Evolutionary conservation across 2,888 invertebrate genomes (phyloP).

Genomic region (Ashinkailepas kermadecensis): DNA sequence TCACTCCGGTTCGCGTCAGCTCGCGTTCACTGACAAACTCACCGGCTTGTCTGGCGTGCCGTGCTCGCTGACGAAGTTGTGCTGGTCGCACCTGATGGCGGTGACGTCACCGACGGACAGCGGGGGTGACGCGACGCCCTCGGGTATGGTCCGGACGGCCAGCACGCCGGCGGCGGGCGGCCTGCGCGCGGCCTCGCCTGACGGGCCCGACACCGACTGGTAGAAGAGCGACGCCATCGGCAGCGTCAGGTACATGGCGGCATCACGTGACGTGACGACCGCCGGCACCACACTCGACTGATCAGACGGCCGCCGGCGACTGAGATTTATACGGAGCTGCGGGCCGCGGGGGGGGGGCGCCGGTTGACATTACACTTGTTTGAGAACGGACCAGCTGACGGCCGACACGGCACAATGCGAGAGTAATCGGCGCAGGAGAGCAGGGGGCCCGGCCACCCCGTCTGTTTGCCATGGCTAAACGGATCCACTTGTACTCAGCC

Average conservation of each 20-base stretch:
- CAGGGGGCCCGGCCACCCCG: neutral
- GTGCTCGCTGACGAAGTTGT: neutral
- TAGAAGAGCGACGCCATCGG: no score
- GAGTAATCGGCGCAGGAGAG: neutral
- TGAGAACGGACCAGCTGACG: conserved; percentile 13
- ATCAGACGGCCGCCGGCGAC: no score
- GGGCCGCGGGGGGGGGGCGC: no score
- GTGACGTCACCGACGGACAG: neutral
- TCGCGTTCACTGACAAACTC: neutral
- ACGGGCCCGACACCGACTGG: no score
- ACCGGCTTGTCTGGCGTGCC: neutral
- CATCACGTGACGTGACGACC: no score
- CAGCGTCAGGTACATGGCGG: no score
- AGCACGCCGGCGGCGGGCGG: neutral
- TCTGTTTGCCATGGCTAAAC: conserved; percentile 6
- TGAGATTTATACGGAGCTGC: no score
- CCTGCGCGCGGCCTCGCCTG: no score
- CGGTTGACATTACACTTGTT: conserved; percentile 17
- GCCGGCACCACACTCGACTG: no score
- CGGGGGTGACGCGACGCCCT: neutral
- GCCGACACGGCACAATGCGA: neutral
- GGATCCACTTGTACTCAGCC: conserved; percentile 5
- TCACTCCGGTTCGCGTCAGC: no score
- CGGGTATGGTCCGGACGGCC: neutral
- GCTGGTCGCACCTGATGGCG: neutral